Percentiles rank a stretch among this genome's conserved stretches.
Evolutionary conservation across 2,797 vertebrate species (phyloP).

Genomic region (Pseudotriccus pelzelni): DNA sequence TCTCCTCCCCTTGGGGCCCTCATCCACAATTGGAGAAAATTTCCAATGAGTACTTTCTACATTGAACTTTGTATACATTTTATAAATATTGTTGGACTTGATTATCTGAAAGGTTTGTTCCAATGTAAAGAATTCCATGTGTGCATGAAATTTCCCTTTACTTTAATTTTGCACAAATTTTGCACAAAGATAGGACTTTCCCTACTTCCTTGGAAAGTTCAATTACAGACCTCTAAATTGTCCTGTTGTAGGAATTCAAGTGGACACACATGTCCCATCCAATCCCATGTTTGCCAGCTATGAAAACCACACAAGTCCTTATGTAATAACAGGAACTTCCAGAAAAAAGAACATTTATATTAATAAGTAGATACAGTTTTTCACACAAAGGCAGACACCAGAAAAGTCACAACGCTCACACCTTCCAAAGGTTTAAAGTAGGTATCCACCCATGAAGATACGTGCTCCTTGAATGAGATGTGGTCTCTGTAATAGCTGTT

Average conservation of each 20-base stretch:
- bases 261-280: accelerated
- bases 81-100: background rate
- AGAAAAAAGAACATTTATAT: background rate
- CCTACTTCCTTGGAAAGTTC: background rate
- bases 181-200: background rate
- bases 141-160: background rate
- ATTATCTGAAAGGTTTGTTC: background rate
- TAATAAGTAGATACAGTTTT: background rate
- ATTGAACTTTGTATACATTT: background rate
- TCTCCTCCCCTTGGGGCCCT: background rate
- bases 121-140: background rate
- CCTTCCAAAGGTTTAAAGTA: background rate
- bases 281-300: background rate
- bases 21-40: background rate
- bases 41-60: background rate
- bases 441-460: background rate
- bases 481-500: background rate
- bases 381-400: background rate
- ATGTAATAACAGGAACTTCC: background rate
- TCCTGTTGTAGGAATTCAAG: background rate
- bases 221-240: background rate
- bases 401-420: background rate
- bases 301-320: background rate
- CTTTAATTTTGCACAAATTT: background rate
- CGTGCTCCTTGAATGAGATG: background rate